Evolutionary conservation across 2,113 vertebrate genomes (phyloP), one percentile per base, ranked within the genome.

Genomic region (Tringa solitaria): DNA sequence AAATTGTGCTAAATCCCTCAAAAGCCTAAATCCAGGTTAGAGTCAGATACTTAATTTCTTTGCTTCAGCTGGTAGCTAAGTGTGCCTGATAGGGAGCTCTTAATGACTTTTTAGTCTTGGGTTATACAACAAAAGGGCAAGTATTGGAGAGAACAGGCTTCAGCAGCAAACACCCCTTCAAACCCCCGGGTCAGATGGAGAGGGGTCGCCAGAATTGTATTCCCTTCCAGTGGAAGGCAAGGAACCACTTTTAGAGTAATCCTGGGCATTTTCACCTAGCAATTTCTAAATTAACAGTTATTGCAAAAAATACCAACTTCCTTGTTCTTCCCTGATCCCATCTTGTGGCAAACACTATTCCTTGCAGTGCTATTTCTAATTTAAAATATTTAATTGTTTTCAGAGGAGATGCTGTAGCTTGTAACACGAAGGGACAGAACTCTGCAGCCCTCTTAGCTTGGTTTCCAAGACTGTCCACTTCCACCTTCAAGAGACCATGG

Each of bases 11-110:
- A 81, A 91, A 81, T 89, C 84, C 72, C 72, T 65, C 53, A 94
- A 83, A 95, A 88, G 39, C 79, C 65, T 80, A 90, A 88, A 94
- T 48, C 57, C 68, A 57, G 37, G 76, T 81, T 86, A 37, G 61
- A 88, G 45, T 57, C 45, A 68, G 59, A 30, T 68, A 64, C 26
- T 80, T 83, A 12, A 79, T 30, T 68, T 76, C 60, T 33, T 59
- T 56, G 65, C 64, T 76, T 83, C 53, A 64, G 83, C 56, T 77
- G 45, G 41, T 27, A 64, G 64, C 76, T 32, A 21, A 87, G 45
- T 7, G 15, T 61, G 69, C 39, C 59, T n/a, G 39, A 39, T 1
- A 11, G 33, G 37, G 18, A 92, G 70, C 57, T 79, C 43, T 27
- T 8, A 37, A 32, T 16, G 41, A 78, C 56, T 50, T 63, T 39